Evolutionary conservation across 2,113 vertebrate species (phyloP).

Genomic region (Plectropomus leopardus): DNA sequence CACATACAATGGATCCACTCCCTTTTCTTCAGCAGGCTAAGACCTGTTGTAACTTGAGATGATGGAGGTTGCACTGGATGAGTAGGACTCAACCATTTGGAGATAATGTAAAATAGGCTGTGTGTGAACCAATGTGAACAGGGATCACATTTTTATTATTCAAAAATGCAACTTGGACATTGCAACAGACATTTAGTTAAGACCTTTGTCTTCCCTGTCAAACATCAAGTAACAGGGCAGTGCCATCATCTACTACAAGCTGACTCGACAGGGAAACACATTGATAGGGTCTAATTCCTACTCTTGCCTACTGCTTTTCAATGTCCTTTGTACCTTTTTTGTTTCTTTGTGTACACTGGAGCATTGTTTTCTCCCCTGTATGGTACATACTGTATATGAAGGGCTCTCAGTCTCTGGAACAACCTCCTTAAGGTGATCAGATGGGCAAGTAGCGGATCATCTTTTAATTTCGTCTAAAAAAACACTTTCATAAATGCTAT

Average conservation of each 20-base stretch:
- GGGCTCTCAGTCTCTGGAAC: too few relatives aligned
- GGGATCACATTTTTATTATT: neutral
- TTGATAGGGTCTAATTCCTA: neutral
- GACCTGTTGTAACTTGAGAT: slow-evolving; percentile 26
- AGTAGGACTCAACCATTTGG: neutral
- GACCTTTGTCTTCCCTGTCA: neutral
- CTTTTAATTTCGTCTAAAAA: too few relatives aligned
- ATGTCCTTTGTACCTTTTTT: neutral
- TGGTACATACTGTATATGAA: too few relatives aligned
- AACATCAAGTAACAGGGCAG: neutral
- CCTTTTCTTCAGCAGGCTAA: slow-evolving; percentile 21
- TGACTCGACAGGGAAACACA: neutral
- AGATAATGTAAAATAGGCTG: neutral
- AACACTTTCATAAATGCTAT: too few relatives aligned
- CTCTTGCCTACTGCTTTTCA: neutral
- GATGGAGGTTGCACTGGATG: neutral
- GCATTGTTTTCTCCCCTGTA: neutral
- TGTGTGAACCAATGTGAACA: neutral
- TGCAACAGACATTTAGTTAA: neutral
- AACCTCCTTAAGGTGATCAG: too few relatives aligned
- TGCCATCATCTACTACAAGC: neutral
- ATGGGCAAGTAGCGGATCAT: too few relatives aligned
- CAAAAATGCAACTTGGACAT: neutral
- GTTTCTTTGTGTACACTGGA: neutral
- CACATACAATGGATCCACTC: slow-evolving; percentile 5